Conservation (phyloP, 1,140 invertebrate genomes). For the Babylonia areolata region DNA sequence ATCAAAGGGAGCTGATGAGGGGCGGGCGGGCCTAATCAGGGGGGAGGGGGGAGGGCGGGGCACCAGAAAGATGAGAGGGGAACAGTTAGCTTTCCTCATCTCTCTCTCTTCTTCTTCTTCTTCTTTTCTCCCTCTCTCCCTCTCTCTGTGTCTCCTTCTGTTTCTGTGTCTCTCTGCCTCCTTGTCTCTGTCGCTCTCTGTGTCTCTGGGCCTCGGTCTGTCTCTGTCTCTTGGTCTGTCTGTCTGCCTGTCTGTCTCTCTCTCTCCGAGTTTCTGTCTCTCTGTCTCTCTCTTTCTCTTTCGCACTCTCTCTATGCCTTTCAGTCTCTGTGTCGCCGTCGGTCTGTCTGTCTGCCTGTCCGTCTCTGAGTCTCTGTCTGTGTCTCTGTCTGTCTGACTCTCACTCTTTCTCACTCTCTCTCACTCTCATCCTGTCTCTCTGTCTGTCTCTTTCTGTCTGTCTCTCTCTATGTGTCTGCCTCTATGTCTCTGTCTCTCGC, state of each 20-base stretch:
- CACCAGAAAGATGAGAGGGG: no score
- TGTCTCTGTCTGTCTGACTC: background rate
- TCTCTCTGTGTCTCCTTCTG: background rate
- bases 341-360: background rate
- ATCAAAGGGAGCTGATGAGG: no score
- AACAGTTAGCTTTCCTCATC: no score
- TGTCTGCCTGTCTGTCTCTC: background rate
- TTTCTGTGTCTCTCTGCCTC: background rate
- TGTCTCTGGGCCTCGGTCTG: no score
- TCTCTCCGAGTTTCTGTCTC: background rate
- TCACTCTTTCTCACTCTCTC: background rate
- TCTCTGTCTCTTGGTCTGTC: slow-evolving; percentile 8
- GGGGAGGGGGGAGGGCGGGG: no score
- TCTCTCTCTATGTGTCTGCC: background rate
- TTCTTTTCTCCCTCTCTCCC: background rate
- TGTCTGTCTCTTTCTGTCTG: background rate
- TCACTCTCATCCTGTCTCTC: background rate
- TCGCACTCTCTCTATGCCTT: background rate
- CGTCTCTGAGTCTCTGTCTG: background rate
- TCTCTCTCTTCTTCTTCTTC: no score
- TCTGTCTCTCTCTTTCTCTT: background rate
- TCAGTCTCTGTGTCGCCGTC: background rate
- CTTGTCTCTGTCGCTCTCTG: no score
- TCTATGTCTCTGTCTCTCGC: slow-evolving; percentile 1
- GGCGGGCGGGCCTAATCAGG: no score